Evolutionary conservation across 1,140 invertebrate species (phyloP).

Genomic region (Tetramorium alpestre): DNA sequence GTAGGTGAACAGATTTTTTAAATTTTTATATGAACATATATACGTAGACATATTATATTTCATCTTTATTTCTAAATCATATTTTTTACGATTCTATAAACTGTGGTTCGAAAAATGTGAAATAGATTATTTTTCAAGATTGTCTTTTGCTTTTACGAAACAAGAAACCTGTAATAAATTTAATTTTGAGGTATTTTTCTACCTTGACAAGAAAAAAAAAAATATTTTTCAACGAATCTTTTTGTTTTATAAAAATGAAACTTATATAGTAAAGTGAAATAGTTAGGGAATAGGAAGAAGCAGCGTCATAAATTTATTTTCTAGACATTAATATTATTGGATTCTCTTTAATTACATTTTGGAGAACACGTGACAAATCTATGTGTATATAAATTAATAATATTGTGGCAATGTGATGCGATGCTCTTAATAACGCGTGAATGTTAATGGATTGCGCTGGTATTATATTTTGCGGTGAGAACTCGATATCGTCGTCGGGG

Average conservation of each 20-base stretch:
- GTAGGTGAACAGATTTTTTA: background rate
- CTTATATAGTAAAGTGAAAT: background rate
- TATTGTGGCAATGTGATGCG: slow-evolving; percentile 5
- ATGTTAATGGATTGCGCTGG: slow-evolving; percentile 38
- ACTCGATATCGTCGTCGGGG: slow-evolving; percentile 41
- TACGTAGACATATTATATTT: background rate
- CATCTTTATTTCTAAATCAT: background rate
- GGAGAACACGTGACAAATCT: slow-evolving; percentile 8
- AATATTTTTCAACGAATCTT: background rate
- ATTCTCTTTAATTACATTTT: slow-evolving; percentile 11
- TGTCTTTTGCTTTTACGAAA: background rate
- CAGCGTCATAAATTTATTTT: background rate
- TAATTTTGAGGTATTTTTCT: background rate
- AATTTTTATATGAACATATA: background rate
- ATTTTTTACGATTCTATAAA: background rate
- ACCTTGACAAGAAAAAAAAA: background rate
- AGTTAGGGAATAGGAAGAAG: background rate
- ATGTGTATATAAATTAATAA: background rate
- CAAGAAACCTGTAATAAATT: background rate
- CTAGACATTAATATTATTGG: background rate
- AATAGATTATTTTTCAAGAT: background rate
- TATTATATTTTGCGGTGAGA: slow-evolving; percentile 49
- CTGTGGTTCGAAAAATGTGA: background rate
- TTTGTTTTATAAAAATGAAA: background rate
- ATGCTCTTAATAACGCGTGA: slow-evolving; percentile 55